These are phyloP conservation scores for Lucilia cuprina DNA, from an alignment of 1,140 invertebrate species.

Conservation along the genomic window DNA sequence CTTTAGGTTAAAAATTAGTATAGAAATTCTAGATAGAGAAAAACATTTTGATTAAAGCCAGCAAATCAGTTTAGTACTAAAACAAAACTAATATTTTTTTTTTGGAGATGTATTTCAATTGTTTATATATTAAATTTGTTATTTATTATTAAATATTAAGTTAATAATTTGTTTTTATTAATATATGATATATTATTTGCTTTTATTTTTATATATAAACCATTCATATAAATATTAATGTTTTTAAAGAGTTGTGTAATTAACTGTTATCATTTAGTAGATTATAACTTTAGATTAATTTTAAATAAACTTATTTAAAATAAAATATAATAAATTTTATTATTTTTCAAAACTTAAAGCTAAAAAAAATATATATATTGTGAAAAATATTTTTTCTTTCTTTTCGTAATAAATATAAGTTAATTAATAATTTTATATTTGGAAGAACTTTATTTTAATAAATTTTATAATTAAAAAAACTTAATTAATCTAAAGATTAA, in stretches of 20 bases:
- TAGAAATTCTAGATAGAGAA: too few species aligned
- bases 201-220: neutral
- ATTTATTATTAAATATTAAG: neutral
- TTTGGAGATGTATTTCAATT: too few species aligned
- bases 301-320: neutral
- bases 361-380: neutral
- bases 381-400: neutral
- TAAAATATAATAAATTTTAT: neutral
- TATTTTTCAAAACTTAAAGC: neutral
- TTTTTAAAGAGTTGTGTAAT: too few species aligned
- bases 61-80: too few species aligned
- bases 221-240: neutral
- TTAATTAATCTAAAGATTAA: neutral
- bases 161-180: neutral
- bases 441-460: neutral
- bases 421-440: neutral
- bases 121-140: neutral
- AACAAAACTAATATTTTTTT: too few species aligned
- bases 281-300: neutral
- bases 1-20: too few species aligned
- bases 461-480: neutral
- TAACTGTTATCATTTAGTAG: too few species aligned
- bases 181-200: constrained; percentile 6
- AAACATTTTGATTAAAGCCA: too few species aligned
- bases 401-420: neutral